Conservation (phyloP, 2,797 vertebrate species). For the Momotus momota region DNA sequence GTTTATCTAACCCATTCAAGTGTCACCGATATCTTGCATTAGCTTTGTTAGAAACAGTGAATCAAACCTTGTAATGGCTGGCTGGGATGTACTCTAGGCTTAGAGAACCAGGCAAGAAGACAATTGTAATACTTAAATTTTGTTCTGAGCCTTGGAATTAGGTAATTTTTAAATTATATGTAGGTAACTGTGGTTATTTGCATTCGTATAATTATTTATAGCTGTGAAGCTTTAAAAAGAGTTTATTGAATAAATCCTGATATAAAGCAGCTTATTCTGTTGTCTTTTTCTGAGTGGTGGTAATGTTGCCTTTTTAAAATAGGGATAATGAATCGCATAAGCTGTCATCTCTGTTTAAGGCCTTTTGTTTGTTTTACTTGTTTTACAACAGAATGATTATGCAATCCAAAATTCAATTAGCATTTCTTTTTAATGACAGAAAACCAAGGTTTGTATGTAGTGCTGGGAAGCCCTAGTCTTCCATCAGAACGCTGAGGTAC, state of each 20-base stretch:
- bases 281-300: not conserved
- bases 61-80: not conserved
- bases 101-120: not conserved
- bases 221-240: not conserved
- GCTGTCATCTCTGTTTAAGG: not conserved
- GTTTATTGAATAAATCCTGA: not conserved
- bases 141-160: not conserved
- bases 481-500: not conserved
- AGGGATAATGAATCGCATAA: not conserved
- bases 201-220: not conserved
- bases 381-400: not conserved
- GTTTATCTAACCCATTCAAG: slow-evolving; percentile 21
- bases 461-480: not conserved
- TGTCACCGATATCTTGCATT: not conserved
- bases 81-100: not conserved
- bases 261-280: not conserved
- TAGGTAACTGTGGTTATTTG: not conserved
- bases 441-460: not conserved
- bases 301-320: not conserved
- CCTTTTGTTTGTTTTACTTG: not conserved
- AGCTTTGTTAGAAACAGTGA: not conserved
- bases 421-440: not conserved
- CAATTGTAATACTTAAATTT: not conserved
- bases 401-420: not conserved
- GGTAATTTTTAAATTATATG: not conserved